These are phyloP conservation scores for Takifugu rubripes DNA, from an alignment of 2,797 vertebrate genomes.

Conservation along the genomic window DNA sequence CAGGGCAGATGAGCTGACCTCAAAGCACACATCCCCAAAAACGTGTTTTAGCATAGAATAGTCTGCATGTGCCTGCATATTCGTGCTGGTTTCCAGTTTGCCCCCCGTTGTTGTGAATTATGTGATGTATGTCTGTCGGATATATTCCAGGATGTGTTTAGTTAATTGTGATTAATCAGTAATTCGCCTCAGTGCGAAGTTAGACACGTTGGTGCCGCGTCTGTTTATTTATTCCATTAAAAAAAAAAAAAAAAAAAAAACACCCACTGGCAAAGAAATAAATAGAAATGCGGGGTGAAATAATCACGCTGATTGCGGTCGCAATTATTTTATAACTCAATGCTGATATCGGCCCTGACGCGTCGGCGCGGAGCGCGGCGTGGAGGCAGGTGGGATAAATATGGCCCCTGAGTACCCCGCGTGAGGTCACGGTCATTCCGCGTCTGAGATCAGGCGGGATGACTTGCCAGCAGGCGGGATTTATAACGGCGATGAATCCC, in stretches of 20 bases:
- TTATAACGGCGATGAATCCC: conserved; percentile 75
- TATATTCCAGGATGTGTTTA: not conserved
- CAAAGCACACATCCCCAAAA: too few species aligned
- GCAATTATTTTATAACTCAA: conserved; percentile 44
- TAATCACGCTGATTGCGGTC: conserved; percentile 26
- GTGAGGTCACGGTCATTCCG: conserved; percentile 5
- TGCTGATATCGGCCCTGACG: conserved; percentile 33
- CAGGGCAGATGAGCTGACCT: too few species aligned
- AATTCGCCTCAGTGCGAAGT: conserved; percentile 15
- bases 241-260: conserved; percentile 9
- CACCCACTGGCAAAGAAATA: conserved; percentile 17
- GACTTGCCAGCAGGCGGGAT: conserved; percentile 73
- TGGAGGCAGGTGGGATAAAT: conserved; percentile 45
- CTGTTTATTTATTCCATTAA: too few species aligned
- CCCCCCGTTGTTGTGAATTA: not conserved
- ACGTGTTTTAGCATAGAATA: too few species aligned
- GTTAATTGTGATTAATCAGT: conserved; percentile 19
- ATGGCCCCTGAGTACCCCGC: conserved; percentile 37
- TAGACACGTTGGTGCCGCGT: conserved; percentile 20
- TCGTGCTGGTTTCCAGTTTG: not conserved
- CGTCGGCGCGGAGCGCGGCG: conserved; percentile 34
- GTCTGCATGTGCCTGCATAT: too few species aligned
- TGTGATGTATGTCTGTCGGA: not conserved
- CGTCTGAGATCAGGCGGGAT: conserved; percentile 6
- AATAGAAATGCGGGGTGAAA: conserved; percentile 21